phyloP scores from a whole-genome alignment of 2,888 invertebrate genomes.

The Zaprionus lineosus region DNA sequence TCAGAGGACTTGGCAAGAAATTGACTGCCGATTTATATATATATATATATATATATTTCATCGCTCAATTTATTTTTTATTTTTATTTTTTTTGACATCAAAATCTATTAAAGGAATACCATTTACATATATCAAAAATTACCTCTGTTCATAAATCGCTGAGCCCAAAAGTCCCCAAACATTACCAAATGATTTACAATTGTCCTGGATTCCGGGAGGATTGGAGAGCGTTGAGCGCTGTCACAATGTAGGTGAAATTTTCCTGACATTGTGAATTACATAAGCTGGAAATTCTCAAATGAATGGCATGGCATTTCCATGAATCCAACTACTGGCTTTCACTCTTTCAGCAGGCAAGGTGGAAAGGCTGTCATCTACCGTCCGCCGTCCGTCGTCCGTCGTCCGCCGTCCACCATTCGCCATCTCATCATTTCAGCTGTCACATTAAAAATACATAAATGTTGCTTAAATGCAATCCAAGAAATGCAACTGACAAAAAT shows the following conservation, averaged over 20 bases:
- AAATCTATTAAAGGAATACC: neutral
- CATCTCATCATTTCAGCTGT: constrained; percentile 76
- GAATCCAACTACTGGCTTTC: constrained; percentile 8
- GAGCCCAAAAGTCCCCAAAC: constrained; percentile 24
- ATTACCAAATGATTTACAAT: constrained; percentile 49
- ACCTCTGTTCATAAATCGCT: constrained; percentile 6
- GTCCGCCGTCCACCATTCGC: too few species aligned
- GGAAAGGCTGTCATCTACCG: constrained; percentile 18
- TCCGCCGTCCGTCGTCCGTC: too few species aligned
- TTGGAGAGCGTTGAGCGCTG: constrained; percentile 25
- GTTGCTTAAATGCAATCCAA: constrained; percentile 74
- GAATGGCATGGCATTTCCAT: constrained; percentile 23
- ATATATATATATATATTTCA: too few species aligned
- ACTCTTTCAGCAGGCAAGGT: constrained; percentile 28
- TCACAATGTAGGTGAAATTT: constrained; percentile 31
- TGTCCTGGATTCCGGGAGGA: constrained; percentile 22
- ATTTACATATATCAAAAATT: constrained; percentile 11
- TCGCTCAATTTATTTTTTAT: too few species aligned
- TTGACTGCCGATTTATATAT: too few species aligned
- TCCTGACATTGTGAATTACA: constrained; percentile 61
- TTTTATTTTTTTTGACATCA: too few species aligned
- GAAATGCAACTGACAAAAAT: constrained; percentile 65
- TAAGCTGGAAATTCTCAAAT: constrained; percentile 34
- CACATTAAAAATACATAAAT: constrained; percentile 80
- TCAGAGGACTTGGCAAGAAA: too few species aligned